Evolutionary conservation across 2,113 vertebrate species (phyloP).

Genomic region (Zeus faber): DNA sequence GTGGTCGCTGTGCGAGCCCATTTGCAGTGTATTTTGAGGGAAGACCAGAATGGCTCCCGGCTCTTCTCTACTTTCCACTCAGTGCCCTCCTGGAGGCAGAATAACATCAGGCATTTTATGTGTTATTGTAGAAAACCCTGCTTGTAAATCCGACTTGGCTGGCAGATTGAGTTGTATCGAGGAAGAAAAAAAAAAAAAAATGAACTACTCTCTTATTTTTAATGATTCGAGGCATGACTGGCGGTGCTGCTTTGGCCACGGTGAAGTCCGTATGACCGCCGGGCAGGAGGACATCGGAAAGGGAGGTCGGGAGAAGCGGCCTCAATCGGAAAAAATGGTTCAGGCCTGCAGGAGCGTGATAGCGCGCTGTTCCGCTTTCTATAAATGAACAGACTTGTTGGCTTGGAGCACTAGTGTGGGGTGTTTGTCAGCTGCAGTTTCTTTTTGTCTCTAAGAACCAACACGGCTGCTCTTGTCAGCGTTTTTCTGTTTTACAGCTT

Average conservation of each 20-base stretch:
- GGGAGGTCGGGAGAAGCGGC: constrained; percentile 15
- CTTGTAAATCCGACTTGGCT: constrained; percentile 58
- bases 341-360: constrained; percentile 36
- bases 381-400: constrained; percentile 44
- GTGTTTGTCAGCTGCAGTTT: constrained; percentile 24
- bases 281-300: constrained; percentile 26
- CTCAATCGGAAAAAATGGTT: no score
- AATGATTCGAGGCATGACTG: constrained; percentile 37
- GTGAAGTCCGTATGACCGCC: constrained; percentile 36
- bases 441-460: constrained; percentile 43
- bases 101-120: constrained; percentile 52
- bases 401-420: constrained; percentile 23
- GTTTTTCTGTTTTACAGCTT: constrained; percentile 30
- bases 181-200: no score
- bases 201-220: constrained; percentile 42
- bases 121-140: constrained; percentile 61
- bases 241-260: constrained; percentile 34
- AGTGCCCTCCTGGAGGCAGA: constrained; percentile 33
- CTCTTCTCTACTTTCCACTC: constrained; percentile 41
- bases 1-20: no score
- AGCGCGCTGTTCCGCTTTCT: constrained; percentile 25
- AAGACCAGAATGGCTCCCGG: constrained; percentile 20
- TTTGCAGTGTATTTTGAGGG: constrained; percentile 35
- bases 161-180: constrained; percentile 44
- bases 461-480: constrained; percentile 8